Evolutionary conservation across 2,113 vertebrate species (phyloP), one percentile per base, ranked within the genome.

Genomic region (Tautogolabrus adspersus): DNA sequence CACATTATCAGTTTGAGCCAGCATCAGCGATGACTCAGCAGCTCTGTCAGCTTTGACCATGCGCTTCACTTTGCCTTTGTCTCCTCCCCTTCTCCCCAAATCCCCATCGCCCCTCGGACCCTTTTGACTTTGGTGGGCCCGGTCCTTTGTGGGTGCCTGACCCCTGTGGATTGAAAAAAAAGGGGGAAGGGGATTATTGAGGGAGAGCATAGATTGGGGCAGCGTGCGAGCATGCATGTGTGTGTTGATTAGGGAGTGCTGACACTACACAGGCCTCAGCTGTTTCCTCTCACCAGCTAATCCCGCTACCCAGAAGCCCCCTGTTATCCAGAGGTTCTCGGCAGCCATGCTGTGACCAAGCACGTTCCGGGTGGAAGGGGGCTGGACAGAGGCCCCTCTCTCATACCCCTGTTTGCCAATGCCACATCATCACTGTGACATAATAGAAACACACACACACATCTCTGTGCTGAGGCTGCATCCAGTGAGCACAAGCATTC

Each of bases 281-380:
- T 93, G 87, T 93, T 94, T 93, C 88, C 86, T 88, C 90, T 91
- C 90, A 91, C 57, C 64, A 75, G 76, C 55, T 94, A 94, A 94
- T 94, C 91, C 92, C 58, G 15, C 82, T 72, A 74, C 70, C 84
- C 88, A 87, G 58, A 85, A 93, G 79, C 84, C 83, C 37, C n/a
- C 10, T 65, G 73, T 76, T 82, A 83, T 81, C 76, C 86, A 91
- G 82, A 72, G 83, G 82, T 87, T 90, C 88, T 73, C 70, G 5
- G 79, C 79, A 86, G 81, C 44, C 15, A 42, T 56, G 40, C 61
- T 88, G 82, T 88, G 84, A 90, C 87, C 87, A 77, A 76, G 82
- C 85, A 91, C 64, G 57, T 86, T 87, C 79, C 77, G 68, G 52
- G 46, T 65, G 65, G 82, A 76, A 22, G 52, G 42, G 57, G 52